Base-by-base conservation (phyloP, 2,888 invertebrate species). In the Parelbella ahira region DNA sequence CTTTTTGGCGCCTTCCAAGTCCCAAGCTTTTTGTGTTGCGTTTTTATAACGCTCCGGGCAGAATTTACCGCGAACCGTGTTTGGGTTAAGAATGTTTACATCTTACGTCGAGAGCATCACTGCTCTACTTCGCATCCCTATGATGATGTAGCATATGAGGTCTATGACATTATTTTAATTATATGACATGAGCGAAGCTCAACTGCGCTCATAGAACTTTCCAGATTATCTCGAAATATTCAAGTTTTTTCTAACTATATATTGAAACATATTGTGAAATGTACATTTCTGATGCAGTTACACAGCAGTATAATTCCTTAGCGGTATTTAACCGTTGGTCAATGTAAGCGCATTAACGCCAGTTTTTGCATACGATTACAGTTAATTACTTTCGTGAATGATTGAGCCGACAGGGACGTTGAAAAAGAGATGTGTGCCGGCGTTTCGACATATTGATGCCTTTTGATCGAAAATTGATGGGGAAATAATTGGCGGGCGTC, bases 1-100 rank as follows among this genome's bases (percentile, higher is more conserved):
- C 72, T 67, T 76, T 81, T 81, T 77, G 84, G 83, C 84, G 84
- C 84, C 82, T 75, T 67, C 60, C 59, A 67, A 66, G 69, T 64
- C 63, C 59, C 48, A 56, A 50, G 50, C 45, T 51, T 56, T 60
- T 70, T 68, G 66, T 63, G 58, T 55, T 60, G 27, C 15, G 10
- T 9, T 38, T 39, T 53, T 58, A 46, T 37, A 41, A 23, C 37
- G 33, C 27, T 50, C 38, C 21, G 39, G 46, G 25, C 44, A 56
- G 68, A 66, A 59, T 61, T 64, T 68, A 63, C 63, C 72, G 67
- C 62, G 61, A 61, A 54, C 47, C 12, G 39, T 20, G 27, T 48
- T 39, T 45, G 45, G 32, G 10, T 50, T 38, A 32, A 43, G 30
- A 44, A 46, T 41, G 41, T 41, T 41, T 34, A 41, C 33, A 28